A percentile compares a stretch with the other conserved stretches of the same genome.
phyloP scores from a whole-genome alignment of 2,797 vertebrate genomes.

The Neosilurus hyrtlii region DNA sequence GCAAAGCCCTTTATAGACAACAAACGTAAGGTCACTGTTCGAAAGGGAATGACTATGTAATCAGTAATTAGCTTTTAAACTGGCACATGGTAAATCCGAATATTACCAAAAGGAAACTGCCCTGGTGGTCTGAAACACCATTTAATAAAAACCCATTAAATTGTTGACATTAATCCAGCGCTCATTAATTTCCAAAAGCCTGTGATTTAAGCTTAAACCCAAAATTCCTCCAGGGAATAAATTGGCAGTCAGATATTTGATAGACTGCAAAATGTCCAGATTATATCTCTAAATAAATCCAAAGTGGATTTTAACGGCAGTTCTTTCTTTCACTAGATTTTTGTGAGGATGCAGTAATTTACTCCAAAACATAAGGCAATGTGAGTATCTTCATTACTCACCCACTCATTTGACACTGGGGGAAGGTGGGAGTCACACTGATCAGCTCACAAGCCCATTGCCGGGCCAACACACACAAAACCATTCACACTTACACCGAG shows the following conservation, averaged over 20 bases:
- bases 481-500: too few species aligned
- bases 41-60: neutral
- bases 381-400: neutral
- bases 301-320: neutral
- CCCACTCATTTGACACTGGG: too few species aligned
- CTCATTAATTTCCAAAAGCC: neutral
- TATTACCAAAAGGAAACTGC: neutral
- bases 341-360: neutral
- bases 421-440: too few species aligned
- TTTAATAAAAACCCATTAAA: neutral
- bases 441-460: too few species aligned
- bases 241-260: constrained; percentile 10
- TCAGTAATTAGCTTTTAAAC: neutral
- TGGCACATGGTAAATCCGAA: neutral
- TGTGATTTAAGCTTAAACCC: neutral
- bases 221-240: neutral
- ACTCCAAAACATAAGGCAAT: neutral
- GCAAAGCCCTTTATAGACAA: neutral
- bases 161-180: neutral
- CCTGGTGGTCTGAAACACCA: neutral
- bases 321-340: neutral
- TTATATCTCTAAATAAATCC: neutral
- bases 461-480: too few species aligned
- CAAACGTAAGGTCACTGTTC: neutral
- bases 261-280: neutral